phyloP scores from a whole-genome alignment of 2,113 vertebrate genomes.

The Illadopsis cleaveri region DNA sequence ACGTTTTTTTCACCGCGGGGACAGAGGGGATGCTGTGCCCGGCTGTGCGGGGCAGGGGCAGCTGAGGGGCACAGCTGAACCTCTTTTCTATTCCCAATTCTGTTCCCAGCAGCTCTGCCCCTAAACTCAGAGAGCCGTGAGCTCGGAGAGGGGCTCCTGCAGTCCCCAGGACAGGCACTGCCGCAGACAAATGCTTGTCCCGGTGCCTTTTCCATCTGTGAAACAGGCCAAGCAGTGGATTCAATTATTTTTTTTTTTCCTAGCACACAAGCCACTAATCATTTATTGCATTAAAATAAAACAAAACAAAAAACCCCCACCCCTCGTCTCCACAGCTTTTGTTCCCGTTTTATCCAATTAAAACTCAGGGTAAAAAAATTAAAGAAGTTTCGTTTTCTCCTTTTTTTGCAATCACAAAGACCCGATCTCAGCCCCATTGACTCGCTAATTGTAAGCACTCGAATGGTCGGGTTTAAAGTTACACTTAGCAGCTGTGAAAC shows the following conservation, averaged over 20 bases:
- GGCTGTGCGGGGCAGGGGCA: background rate
- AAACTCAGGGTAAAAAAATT: background rate
- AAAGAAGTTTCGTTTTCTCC: background rate
- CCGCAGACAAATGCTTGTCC: background rate
- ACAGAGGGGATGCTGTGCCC: background rate
- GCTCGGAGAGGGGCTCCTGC: background rate
- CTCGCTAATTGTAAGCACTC: constrained; percentile 57
- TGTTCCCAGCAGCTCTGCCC: background rate
- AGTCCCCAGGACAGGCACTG: background rate
- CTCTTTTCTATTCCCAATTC: fast-evolving
- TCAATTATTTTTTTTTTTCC: constrained; percentile 33
- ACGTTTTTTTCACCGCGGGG: background rate
- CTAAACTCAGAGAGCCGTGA: fast-evolving
- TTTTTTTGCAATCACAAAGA: background rate
- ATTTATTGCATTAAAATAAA: background rate
- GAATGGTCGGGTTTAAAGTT: constrained; percentile 56
- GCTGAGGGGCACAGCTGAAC: background rate
- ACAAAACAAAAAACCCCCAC: background rate
- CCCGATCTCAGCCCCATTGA: background rate
- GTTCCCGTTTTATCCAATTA: constrained; percentile 10
- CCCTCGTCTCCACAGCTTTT: background rate
- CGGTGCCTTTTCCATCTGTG: constrained; percentile 32
- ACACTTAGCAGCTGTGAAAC: constrained; percentile 64
- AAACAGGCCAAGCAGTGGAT: constrained; percentile 3
- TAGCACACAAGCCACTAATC: constrained; percentile 2